Evolutionary conservation across 2,113 vertebrate species (phyloP), one percentile per base, ranked within the genome.

Genomic region (Petrocephalus zakoni): DNA sequence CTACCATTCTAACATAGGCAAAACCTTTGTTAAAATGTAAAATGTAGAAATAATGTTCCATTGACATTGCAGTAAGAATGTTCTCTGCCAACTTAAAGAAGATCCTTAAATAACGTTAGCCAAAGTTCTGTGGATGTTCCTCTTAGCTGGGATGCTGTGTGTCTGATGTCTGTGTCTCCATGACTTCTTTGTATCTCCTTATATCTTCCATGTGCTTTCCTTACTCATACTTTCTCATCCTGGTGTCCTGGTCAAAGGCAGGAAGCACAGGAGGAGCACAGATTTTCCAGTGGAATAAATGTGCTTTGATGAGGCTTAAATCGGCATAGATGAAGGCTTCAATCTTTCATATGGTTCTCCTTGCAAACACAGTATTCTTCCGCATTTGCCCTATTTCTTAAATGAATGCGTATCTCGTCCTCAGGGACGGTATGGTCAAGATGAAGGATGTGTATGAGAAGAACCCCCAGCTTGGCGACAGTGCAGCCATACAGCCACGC

Each of bases 361-460:
- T 78, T 42, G 72, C 68, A 49, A 22, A 22, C 22, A 22, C 2
- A 47, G 15, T 49, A 83, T 75, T 49, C 49, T 85, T 85, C 10
- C 1, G 51, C 34, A 11, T 55, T 56, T 37, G 85, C 8, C 15
- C 84, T 34, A 0, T 29, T 64, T 47, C 6, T 58, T 56, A n/a
- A 53, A 34, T 53, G 25, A 17, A 53, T 47, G 13, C 55, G 87
- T 85, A 78, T 34, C 1, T 37, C 11, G 29, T 5, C 90, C 91
- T 22, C 91, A 98, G 98, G 96, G 98, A 99, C 89, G 98, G 98
- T 1, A 95, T 99, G 91, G 98, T 99, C 94, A 99, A 99, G 95
- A 99, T 99, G 98, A 99, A 98, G 95, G 98, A 99, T 21, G 98
- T 99, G 17, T 99, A 99, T 91, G 97, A 99, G 94, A 99, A 99